phyloP scores from a whole-genome alignment of 2,113 vertebrate species.

The Halichoerus grypus region DNA sequence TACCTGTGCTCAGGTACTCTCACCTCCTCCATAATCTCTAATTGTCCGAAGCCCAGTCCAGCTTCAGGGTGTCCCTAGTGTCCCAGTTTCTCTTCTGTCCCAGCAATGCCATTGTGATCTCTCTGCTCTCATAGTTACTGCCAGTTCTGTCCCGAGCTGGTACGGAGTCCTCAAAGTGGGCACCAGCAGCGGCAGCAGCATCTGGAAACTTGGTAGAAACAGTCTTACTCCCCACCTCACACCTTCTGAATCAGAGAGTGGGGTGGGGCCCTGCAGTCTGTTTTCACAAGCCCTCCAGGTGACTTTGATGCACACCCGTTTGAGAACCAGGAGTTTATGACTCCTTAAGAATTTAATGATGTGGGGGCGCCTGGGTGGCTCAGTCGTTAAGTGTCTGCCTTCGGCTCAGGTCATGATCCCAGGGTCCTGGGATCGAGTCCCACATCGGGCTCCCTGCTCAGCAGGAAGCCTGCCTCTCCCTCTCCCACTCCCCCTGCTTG shows the following conservation, averaged over 20 bases:
- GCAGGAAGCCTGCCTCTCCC: too few species aligned
- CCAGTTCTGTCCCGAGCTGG: not conserved
- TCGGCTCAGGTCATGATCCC: too few species aligned
- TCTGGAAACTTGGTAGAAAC: not conserved
- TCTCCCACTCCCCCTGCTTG: too few species aligned
- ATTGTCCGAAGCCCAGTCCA: not conserved
- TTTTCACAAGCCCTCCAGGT: not conserved
- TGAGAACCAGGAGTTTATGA: not conserved
- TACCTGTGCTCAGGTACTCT: not conserved
- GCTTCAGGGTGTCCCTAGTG: not conserved
- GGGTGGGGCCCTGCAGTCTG: not conserved
- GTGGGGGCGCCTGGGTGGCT: too few species aligned
- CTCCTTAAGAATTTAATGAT: not conserved
- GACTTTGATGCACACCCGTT: not conserved
- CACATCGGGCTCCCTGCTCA: too few species aligned
- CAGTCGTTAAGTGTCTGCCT: too few species aligned
- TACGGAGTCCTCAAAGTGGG: not conserved
- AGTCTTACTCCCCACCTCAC: not conserved
- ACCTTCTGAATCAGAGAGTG: not conserved
- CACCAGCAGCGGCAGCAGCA: not conserved
- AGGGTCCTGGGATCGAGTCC: too few species aligned
- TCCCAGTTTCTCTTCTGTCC: not conserved
- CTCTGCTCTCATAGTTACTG: fast-evolving
- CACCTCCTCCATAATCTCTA: not conserved
- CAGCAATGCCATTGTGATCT: fast-evolving